Percentiles rank a stretch among this genome's conserved stretches.
Evolutionary conservation across 2,797 vertebrate genomes (phyloP).

Genomic region (Pangasius sanitwongsei): DNA sequence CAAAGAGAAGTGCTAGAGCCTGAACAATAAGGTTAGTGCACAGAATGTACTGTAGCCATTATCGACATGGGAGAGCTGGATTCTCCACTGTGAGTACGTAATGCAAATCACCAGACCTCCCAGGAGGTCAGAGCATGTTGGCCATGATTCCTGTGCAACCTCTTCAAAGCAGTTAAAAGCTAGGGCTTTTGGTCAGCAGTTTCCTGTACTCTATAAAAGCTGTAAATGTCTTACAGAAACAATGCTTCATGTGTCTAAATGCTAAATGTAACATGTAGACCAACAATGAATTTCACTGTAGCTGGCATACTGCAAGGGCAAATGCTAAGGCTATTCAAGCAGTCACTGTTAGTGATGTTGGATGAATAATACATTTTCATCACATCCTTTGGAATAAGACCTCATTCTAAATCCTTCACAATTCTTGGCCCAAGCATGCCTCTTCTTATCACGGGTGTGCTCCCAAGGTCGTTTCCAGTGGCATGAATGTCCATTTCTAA

Average conservation of each 20-base stretch:
- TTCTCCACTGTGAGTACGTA: conserved; percentile 31
- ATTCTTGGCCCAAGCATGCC: not conserved
- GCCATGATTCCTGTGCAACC: conserved; percentile 18
- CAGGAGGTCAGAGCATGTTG: conserved; percentile 31
- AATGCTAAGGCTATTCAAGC: conserved; percentile 16
- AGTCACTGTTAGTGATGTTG: not conserved
- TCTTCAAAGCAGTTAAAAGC: conserved; percentile 32
- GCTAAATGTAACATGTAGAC: conserved; percentile 7
- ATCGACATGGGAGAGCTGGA: conserved; percentile 56
- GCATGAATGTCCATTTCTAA: conserved; percentile 39
- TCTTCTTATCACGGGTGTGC: not conserved
- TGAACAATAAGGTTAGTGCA: conserved; percentile 59
- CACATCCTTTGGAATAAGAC: conserved; percentile 12
- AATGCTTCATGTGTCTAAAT: conserved; percentile 10
- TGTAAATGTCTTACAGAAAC: conserved; percentile 6
- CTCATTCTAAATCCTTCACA: not conserved
- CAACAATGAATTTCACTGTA: conserved; percentile 3
- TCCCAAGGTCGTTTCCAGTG: conserved; percentile 22
- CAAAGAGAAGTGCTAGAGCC: conserved; percentile 57
- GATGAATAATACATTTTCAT: not conserved
- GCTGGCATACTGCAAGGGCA: not conserved
- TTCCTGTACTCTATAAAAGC: conserved; percentile 3
- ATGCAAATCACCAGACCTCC: conserved; percentile 60
- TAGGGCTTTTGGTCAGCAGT: conserved; percentile 13
- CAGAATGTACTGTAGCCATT: conserved; percentile 46